Evolutionary conservation across 1,140 invertebrate genomes (phyloP).

Genomic region (Holotrichia oblita): DNA sequence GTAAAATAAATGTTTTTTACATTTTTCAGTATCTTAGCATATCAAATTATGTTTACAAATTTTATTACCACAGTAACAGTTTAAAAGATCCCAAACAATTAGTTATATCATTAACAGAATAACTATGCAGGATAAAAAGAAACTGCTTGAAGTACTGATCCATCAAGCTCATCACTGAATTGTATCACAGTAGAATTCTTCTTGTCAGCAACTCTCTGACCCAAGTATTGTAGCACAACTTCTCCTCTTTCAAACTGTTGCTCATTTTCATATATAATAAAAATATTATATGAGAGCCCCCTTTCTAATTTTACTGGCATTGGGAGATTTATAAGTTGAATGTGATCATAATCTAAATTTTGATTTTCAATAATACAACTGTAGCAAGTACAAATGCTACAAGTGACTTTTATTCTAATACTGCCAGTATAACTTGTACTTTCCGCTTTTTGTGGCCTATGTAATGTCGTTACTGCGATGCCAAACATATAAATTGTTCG

Average conservation of each 20-base stretch:
- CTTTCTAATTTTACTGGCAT: conserved; percentile 20
- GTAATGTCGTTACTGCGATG: conserved; percentile 35
- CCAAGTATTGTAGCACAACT: conserved; percentile 34
- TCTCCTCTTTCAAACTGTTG: conserved; percentile 27
- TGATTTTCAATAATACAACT: conserved; percentile 6
- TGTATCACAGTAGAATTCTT: conserved; percentile 45
- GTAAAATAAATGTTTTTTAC: no score
- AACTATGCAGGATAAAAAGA: conserved; percentile 54
- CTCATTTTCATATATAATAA: conserved; percentile 35
- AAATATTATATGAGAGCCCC: conserved; percentile 17
- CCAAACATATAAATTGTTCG: conserved; percentile 39
- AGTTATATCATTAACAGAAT: no score
- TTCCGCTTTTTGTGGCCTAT: conserved; percentile 16
- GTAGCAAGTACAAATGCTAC: conserved; percentile 26
- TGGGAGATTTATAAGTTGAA: conserved; percentile 35
- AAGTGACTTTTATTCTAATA: conserved; percentile 21
- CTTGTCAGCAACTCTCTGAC: conserved; percentile 6
- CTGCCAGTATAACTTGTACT: conserved; percentile 5
- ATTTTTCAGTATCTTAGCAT: no score
- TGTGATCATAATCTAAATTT: conserved; percentile 32
- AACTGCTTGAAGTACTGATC: conserved; percentile 54
- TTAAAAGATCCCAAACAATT: no score
- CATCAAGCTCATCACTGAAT: conserved; percentile 50
- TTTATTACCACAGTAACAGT: no score
- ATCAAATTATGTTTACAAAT: no score